Evolutionary conservation across 2,113 vertebrate species (phyloP).

Genomic region (Anguilla japonica): DNA sequence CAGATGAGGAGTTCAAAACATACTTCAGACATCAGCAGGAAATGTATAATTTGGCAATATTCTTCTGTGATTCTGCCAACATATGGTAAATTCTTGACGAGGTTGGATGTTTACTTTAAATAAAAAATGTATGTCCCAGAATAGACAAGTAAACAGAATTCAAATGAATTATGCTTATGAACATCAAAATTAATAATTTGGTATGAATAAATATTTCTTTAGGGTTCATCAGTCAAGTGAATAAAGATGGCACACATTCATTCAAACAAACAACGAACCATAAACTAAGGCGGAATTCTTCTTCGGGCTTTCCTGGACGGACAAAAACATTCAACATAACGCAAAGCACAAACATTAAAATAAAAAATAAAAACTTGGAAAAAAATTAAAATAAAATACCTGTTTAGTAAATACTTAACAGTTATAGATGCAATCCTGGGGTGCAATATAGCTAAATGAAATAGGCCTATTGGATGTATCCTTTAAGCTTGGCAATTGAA

Average conservation of each 20-base stretch:
- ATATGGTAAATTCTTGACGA: neutral
- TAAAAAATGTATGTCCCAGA: neutral
- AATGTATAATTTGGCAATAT: slow-evolving; percentile 10
- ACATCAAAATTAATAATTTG: neutral
- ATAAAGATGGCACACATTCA: slow-evolving; percentile 18
- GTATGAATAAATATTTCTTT: slow-evolving; percentile 20
- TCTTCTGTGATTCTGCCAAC: slow-evolving; percentile 9
- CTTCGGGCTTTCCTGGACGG: neutral
- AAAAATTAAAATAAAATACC: neutral
- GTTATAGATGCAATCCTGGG: neutral
- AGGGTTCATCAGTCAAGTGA: slow-evolving; percentile 7
- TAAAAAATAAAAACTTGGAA: neutral
- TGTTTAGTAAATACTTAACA: slow-evolving; percentile 6
- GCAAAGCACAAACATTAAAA: neutral
- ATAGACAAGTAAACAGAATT: slow-evolving; percentile 4
- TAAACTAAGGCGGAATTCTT: neutral
- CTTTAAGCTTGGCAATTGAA: slow-evolving; percentile 26
- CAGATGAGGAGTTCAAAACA: slow-evolving; percentile 23
- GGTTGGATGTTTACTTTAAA: neutral
- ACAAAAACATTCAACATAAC: neutral
- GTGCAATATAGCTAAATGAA: slow-evolving; percentile 27
- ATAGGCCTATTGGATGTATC: slow-evolving; percentile 43
- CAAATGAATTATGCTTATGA: slow-evolving; percentile 11
- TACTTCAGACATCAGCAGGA: slow-evolving; percentile 12
- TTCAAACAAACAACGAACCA: slow-evolving; percentile 4